These are phyloP conservation scores for Ophion ventricosus DNA, from an alignment of 2,888 invertebrate species.

Conservation along the genomic window DNA sequence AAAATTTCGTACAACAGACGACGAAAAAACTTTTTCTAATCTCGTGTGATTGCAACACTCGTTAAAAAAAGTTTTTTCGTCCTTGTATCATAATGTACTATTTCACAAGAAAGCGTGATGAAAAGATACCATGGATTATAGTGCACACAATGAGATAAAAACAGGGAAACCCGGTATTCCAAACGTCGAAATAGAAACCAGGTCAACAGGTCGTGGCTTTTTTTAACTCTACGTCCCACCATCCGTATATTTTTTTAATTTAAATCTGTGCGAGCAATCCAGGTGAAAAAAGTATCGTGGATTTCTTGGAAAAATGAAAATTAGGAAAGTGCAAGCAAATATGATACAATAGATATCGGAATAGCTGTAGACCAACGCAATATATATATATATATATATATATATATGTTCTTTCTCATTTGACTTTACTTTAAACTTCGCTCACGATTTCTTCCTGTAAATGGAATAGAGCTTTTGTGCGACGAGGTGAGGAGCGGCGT, in stretches of 20 bases:
- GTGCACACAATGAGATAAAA: not conserved
- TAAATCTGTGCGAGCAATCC: not conserved
- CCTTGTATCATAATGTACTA: too few species aligned
- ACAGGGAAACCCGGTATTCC: not conserved
- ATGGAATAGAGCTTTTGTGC: not conserved
- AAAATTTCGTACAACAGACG: too few species aligned
- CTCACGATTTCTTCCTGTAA: constrained; percentile 15
- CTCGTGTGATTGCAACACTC: too few species aligned
- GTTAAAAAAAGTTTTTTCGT: too few species aligned
- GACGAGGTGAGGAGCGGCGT: not conserved
- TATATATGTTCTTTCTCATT: not conserved
- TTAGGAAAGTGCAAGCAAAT: constrained; percentile 6
- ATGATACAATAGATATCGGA: not conserved
- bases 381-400: not conserved
- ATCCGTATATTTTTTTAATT: constrained; percentile 8
- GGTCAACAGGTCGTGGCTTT: not conserved
- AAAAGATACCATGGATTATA: too few species aligned
- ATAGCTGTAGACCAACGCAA: too few species aligned
- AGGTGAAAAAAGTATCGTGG: not conserved
- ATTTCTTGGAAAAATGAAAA: not conserved
- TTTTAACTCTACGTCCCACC: not conserved
- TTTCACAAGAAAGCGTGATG: not conserved
- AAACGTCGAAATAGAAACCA: not conserved
- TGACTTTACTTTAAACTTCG: not conserved
- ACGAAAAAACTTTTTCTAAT: too few species aligned